These are phyloP conservation scores for Daktulosphaira vitifoliae DNA, from an alignment of 1,140 invertebrate species.

Conservation along the genomic window DNA sequence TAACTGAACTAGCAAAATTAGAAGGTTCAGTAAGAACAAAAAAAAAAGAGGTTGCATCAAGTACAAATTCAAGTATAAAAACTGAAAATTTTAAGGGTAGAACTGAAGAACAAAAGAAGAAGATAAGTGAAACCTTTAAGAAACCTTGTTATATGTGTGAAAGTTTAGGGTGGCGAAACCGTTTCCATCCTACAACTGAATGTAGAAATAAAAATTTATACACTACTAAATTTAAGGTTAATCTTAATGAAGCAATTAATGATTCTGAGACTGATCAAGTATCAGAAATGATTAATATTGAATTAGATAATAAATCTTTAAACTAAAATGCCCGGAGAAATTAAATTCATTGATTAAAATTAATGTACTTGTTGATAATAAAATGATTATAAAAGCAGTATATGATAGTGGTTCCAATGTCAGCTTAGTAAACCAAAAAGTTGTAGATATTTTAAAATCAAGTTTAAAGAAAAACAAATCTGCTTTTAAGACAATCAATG, in stretches of 20 bases:
- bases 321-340: too few relatives aligned
- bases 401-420: neutral
- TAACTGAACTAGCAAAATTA: slow-evolving; percentile 8
- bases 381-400: neutral
- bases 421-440: neutral
- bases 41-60: neutral
- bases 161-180: neutral
- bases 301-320: neutral
- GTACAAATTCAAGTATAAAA: neutral
- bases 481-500: slow-evolving; percentile 1
- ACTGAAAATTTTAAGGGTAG: neutral
- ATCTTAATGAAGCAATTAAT: neutral
- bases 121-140: neutral
- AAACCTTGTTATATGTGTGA: slow-evolving; percentile 1
- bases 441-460: neutral
- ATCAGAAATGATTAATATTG: neutral
- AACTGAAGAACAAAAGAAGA: neutral
- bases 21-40: neutral
- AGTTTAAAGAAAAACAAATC: neutral
- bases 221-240: neutral
- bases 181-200: neutral
- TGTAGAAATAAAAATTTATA: neutral
- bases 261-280: neutral
- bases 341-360: neutral
- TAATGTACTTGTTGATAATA: neutral